phyloP scores from a whole-genome alignment of 1,140 invertebrate genomes.

The Propsilocerus akamusi region DNA sequence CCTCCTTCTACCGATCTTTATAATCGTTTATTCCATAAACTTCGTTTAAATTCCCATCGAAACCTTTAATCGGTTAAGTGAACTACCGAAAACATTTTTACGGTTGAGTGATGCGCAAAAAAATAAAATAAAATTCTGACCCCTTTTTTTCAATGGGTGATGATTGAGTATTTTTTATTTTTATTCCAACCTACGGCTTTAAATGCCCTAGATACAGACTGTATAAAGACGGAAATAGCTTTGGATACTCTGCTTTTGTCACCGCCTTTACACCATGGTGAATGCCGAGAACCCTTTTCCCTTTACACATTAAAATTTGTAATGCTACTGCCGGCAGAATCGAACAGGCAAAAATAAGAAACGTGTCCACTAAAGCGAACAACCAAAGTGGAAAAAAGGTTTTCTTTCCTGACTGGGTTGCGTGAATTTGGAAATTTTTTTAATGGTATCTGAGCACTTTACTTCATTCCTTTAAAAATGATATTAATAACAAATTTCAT shows the following conservation, averaged over 20 bases:
- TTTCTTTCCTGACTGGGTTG: too few relatives aligned
- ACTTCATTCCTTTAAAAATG: neutral
- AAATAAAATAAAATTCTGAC: neutral
- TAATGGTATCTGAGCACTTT: neutral
- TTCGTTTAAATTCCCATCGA: too few relatives aligned
- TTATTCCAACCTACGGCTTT: neutral
- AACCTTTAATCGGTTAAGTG: too few relatives aligned
- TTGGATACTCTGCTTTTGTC: neutral
- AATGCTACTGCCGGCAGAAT: neutral
- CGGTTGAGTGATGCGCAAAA: neutral
- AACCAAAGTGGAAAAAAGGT: neutral
- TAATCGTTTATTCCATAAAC: too few relatives aligned
- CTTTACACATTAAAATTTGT: too few relatives aligned
- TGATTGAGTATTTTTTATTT: neutral
- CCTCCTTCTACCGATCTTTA: too few relatives aligned
- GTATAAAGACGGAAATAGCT: too few relatives aligned
- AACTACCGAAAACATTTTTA: conserved; percentile 1
- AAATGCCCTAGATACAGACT: too few relatives aligned
- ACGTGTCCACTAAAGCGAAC: neutral
- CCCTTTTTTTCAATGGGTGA: neutral
- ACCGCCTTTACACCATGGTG: neutral
- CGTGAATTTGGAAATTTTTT: neutral
- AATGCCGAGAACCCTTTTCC: neutral
- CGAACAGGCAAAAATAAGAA: neutral
- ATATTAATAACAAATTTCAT: neutral